Evolutionary conservation across 2,888 invertebrate genomes (phyloP).

Genomic region (Eudemis profundana): DNA sequence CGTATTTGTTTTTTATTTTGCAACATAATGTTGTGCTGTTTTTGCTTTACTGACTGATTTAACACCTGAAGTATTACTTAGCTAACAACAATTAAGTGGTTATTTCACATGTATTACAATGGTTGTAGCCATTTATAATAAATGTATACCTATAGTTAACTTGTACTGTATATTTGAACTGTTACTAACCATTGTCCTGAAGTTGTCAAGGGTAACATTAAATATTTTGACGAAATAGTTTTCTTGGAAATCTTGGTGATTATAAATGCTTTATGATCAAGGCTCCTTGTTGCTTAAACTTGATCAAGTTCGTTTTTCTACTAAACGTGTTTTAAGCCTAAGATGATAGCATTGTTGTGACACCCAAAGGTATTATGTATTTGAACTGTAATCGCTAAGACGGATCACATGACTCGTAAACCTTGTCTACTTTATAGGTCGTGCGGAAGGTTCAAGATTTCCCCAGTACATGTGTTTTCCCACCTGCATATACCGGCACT

Average conservation of each 20-base stretch:
- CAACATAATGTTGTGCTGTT: not conserved
- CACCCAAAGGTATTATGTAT: too few relatives aligned
- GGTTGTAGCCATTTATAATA: slow-evolving; percentile 22
- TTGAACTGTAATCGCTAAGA: too few relatives aligned
- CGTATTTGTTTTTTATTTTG: slow-evolving; percentile 21
- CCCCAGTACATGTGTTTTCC: too few relatives aligned
- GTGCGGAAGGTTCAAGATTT: too few relatives aligned
- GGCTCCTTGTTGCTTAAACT: too few relatives aligned
- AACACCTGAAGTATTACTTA: slow-evolving; percentile 17
- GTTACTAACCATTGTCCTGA: not conserved
- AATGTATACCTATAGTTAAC: slow-evolving; percentile 23
- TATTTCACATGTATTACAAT: slow-evolving; percentile 10
- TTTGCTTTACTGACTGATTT: slow-evolving; percentile 30
- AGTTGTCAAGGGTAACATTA: not conserved
- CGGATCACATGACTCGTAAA: too few relatives aligned
- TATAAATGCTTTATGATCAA: too few relatives aligned
- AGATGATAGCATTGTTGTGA: too few relatives aligned
- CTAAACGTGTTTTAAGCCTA: too few relatives aligned
- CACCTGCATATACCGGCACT: too few relatives aligned
- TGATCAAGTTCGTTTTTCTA: too few relatives aligned
- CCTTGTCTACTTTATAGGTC: too few relatives aligned
- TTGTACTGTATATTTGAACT: slow-evolving; percentile 11
- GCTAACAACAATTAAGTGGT: slow-evolving; percentile 15
- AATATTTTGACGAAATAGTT: slow-evolving; percentile 10
- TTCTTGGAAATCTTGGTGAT: not conserved